phyloP scores from a whole-genome alignment of 1,140 invertebrate genomes.

The Triops longicaudatus region DNA sequence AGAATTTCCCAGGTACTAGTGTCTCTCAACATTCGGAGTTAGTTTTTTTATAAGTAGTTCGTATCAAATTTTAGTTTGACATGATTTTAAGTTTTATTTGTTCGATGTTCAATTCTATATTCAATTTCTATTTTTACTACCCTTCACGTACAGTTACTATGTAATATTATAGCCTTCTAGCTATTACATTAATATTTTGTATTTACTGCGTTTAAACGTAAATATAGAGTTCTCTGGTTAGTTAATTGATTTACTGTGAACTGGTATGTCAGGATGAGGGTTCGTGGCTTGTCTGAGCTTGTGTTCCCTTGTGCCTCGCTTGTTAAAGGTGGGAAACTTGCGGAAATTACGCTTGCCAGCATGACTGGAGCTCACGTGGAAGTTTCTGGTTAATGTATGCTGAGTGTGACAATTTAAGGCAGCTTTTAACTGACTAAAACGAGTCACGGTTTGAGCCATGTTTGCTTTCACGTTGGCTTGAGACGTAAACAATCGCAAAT shows the following conservation, averaged over 20 bases:
- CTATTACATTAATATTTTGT: neutral
- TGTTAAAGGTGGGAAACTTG: constrained; percentile 62
- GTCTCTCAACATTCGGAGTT: too few species aligned
- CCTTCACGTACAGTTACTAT: too few species aligned
- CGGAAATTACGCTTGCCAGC: constrained; percentile 65
- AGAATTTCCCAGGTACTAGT: too few species aligned
- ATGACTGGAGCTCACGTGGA: neutral
- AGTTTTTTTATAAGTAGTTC: too few species aligned
- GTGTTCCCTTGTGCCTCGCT: constrained; percentile 57
- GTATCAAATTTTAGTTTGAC: too few species aligned
- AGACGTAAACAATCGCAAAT: too few species aligned
- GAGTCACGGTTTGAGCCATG: neutral
- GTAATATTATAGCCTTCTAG: too few species aligned
- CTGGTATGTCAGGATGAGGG: constrained; percentile 50
- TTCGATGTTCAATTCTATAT: too few species aligned
- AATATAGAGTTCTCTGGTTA: constrained; percentile 26
- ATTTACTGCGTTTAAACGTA: constrained; percentile 31
- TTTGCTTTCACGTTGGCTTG: neutral
- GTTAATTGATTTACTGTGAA: constrained; percentile 46
- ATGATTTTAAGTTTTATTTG: too few species aligned
- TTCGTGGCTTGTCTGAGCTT: constrained; percentile 50
- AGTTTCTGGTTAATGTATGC: neutral
- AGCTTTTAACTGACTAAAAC: neutral
- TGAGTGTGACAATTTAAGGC: neutral
- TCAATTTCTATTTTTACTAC: too few species aligned